These are phyloP conservation scores for Orussus abietinus DNA, from an alignment of 1,140 invertebrate species.

Conservation along the genomic window DNA sequence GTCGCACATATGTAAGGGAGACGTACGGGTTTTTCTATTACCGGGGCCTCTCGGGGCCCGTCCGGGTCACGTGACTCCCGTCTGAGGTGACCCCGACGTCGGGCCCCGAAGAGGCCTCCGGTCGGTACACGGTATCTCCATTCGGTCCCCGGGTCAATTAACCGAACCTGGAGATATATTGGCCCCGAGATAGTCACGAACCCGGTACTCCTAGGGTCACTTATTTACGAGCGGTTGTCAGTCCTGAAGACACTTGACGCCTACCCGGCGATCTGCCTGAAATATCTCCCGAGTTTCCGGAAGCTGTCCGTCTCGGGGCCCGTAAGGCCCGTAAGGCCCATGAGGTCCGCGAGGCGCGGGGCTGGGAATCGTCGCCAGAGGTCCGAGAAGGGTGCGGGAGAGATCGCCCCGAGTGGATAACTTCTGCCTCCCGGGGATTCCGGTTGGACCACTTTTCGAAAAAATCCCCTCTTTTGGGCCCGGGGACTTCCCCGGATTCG, in stretches of 20 bases:
- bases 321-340: slow-evolving; percentile 1
- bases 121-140: slow-evolving; percentile 16
- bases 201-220: slow-evolving; percentile 17
- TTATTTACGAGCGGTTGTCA: slow-evolving; percentile 31
- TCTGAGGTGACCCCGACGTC: too few relatives aligned
- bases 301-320: slow-evolving; percentile 43
- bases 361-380: slow-evolving; percentile 2
- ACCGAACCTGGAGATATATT: slow-evolving; percentile 36
- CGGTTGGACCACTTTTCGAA: too few relatives aligned
- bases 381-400: slow-evolving; percentile 8
- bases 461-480: too few relatives aligned
- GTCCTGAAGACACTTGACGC: slow-evolving; percentile 11
- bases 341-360: slow-evolving; percentile 1
- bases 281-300: slow-evolving; percentile 47
- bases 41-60: too few relatives aligned
- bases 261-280: slow-evolving; percentile 29
- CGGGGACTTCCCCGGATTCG: too few relatives aligned
- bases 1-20: too few relatives aligned
- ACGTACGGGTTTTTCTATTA: too few relatives aligned
- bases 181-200: too few relatives aligned
- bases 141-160: slow-evolving; percentile 37
- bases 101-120: too few relatives aligned
- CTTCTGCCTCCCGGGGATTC: not conserved
- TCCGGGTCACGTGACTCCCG: too few relatives aligned
- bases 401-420: slow-evolving; percentile 15